A percentile compares a stretch with the other conserved stretches of the same genome.
These are phyloP conservation scores for Smittia aterrima DNA, from an alignment of 2,888 invertebrate species.

Conservation along the genomic window DNA sequence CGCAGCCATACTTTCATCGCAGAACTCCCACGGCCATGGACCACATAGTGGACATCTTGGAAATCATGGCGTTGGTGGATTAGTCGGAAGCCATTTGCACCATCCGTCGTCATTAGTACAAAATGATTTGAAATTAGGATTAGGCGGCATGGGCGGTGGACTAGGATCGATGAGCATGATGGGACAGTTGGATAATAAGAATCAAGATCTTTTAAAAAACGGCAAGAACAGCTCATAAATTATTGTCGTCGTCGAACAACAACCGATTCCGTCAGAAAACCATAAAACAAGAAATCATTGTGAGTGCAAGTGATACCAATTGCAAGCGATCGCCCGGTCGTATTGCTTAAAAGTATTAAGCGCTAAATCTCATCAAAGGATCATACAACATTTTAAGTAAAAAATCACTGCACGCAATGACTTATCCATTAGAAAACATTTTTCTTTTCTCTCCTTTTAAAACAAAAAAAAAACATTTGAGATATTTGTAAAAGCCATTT, in stretches of 20 bases:
- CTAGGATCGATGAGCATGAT: slow-evolving; percentile 53
- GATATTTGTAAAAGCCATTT: slow-evolving; percentile 30
- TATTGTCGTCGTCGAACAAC: too few relatives aligned
- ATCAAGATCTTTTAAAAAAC: slow-evolving; percentile 47
- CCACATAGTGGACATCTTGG: slow-evolving; percentile 45
- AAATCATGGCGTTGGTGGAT: slow-evolving; percentile 34
- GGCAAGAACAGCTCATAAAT: slow-evolving; percentile 56
- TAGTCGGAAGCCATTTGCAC: slow-evolving; percentile 49
- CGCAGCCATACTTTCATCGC: slow-evolving; percentile 52
- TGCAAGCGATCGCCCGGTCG: not conserved
- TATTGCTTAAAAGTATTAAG: not conserved
- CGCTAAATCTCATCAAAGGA: not conserved
- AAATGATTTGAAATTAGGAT: slow-evolving; percentile 54
- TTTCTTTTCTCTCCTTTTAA: slow-evolving; percentile 20
- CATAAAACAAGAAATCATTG: not conserved
- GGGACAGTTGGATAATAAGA: slow-evolving; percentile 53
- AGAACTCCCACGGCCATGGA: slow-evolving; percentile 44
- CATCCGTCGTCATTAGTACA: slow-evolving; percentile 52
- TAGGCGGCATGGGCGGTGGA: slow-evolving; percentile 53
- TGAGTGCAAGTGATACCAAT: slow-evolving; percentile 4
- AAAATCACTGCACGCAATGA: slow-evolving; percentile 12
- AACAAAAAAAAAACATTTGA: not conserved
- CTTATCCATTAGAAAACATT: slow-evolving; percentile 20
- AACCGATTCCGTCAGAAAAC: slow-evolving; percentile 30
- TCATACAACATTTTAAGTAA: too few relatives aligned